Evolutionary conservation across 2,888 invertebrate genomes (phyloP), one percentile per base, ranked within the genome.

Genomic region (Spodoptera picta): DNA sequence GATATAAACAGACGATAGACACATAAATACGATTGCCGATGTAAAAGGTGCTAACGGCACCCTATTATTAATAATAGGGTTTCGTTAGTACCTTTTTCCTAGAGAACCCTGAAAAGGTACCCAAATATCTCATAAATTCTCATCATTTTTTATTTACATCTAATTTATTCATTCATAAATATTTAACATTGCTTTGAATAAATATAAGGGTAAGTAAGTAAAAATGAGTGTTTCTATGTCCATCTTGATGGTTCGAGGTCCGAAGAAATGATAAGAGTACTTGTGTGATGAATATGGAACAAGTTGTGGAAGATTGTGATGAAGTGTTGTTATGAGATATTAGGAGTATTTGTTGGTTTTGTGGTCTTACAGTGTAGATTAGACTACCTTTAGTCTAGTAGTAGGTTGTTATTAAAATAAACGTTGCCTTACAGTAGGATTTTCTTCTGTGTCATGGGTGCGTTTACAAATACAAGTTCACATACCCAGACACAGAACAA

Each of bases 151-250:
- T 67, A 67, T 69, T 61, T 69, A 66, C 62, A 61, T 66, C 62
- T 69, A 69, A 61, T 69, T 69, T 66, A 69, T 69, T 61, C 66
- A 69, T 66, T 69, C 66, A 67, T 67, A 67, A 67, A 69, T 67
- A 67, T 69, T 67, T 50, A 62, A 62, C n/a, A 63, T 62, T 50
- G 23, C 69, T 69, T 66, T 62, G 69, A 61, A 62, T 61, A 69
- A 61, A 46, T 60, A 68, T 68, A 24, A 36, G 52, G 48, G 60
- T 60, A 68, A 48, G 51, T 51, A 50, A 52, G 27, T 48, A 52
- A 60, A 67, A 52, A 52, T 68, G 51, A 51, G 47, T 27, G n/a
- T 14, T 47, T 41, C 19, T 41, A 27, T 68, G 52, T 60, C 60
- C 23, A 60, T 52, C 19, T 41, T 23, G 44, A 52, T 27, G 31